Evolutionary conservation across 2,888 invertebrate genomes (phyloP).

Genomic region (Nomada ferruginata): DNA sequence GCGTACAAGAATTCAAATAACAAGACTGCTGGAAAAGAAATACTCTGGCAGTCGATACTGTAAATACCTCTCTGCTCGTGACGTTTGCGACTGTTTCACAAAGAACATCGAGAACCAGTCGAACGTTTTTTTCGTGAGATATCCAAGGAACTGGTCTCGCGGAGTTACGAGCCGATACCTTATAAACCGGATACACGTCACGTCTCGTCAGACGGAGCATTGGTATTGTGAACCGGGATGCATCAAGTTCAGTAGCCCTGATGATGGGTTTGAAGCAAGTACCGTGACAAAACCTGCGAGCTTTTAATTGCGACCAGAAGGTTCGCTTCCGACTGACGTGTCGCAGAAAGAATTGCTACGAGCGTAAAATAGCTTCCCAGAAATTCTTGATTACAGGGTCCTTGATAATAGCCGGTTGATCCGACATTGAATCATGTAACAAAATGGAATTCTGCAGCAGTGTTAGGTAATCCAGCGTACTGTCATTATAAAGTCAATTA

Average conservation of each 20-base stretch:
- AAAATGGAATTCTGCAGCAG: neutral
- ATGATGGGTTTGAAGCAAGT: conserved; percentile 59
- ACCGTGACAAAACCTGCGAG: conserved; percentile 71
- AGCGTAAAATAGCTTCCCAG: conserved; percentile 5
- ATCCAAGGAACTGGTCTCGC: conserved; percentile 73
- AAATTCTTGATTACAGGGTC: neutral
- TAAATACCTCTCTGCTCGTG: conserved; percentile 3
- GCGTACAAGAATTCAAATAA: neutral
- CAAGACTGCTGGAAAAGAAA: neutral
- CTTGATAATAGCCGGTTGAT: conserved; percentile 9
- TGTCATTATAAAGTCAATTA: neutral
- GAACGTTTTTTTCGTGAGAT: conserved; percentile 64
- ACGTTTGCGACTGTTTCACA: conserved; percentile 23
- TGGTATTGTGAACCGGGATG: conserved; percentile 49
- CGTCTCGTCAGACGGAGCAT: conserved; percentile 55
- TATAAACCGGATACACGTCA: conserved; percentile 67
- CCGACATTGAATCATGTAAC: neutral
- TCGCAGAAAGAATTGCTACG: conserved; percentile 8
- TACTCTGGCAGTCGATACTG: neutral
- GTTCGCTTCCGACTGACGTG: conserved; percentile 35
- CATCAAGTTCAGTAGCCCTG: conserved; percentile 61
- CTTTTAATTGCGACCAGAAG: conserved; percentile 47
- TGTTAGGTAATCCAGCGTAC: neutral
- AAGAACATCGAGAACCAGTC: conserved; percentile 48
- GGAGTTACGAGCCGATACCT: conserved; percentile 61